phyloP scores from a whole-genome alignment of 2,113 vertebrate genomes.

The Otocyon megalotis region DNA sequence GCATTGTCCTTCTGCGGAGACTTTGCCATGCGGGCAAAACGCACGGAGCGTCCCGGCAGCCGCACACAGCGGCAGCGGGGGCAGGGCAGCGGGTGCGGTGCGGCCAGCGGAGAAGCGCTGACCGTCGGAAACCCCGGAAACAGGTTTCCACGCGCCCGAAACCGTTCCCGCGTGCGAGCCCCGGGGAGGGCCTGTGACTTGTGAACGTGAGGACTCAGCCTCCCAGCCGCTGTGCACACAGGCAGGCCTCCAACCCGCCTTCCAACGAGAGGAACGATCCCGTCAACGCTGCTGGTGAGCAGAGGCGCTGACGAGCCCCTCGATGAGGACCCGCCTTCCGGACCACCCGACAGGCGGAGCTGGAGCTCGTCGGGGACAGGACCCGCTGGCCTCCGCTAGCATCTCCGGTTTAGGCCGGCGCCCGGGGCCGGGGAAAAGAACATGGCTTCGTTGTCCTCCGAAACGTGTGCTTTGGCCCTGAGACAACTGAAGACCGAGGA shows the following conservation, averaged over 20 bases:
- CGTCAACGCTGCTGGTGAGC: rapidly evolving
- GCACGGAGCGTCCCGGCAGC: not conserved
- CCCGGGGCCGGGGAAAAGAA: not conserved
- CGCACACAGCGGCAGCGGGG: not conserved
- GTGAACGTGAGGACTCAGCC: not conserved
- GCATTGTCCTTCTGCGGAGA: not conserved
- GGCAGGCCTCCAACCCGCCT: not conserved
- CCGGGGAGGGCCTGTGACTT: not conserved
- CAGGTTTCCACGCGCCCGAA: rapidly evolving
- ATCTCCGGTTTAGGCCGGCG: rapidly evolving
- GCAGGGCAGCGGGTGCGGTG: not conserved
- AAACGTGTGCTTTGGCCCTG: not conserved
- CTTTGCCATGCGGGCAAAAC: not conserved
- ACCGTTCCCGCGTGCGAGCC: no score
- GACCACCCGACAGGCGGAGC: not conserved
- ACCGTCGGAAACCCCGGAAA: not conserved
- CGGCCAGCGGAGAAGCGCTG: not conserved
- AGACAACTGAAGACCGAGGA: not conserved
- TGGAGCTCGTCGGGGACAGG: rapidly evolving
- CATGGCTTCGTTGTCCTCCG: rapidly evolving
- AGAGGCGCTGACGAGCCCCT: not conserved
- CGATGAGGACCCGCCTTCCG: no score
- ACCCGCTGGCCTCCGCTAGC: not conserved
- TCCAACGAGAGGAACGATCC: not conserved
- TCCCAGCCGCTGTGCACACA: no score